Conservation (phyloP, 2,888 invertebrate species). For the Oegoconia quadripuncta region DNA sequence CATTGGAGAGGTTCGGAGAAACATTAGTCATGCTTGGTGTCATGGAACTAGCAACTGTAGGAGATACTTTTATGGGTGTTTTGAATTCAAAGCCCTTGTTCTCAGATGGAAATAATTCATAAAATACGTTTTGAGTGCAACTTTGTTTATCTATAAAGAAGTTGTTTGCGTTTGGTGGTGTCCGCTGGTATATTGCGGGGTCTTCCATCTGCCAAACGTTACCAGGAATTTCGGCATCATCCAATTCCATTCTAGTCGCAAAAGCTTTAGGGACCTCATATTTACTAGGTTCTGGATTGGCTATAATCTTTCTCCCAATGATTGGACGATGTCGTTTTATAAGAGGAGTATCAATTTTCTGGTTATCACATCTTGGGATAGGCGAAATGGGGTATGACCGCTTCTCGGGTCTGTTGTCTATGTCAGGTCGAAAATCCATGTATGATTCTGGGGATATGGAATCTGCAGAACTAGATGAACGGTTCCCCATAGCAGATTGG, state of each 20-base stretch:
- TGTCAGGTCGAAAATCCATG: neutral
- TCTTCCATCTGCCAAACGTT: slow-evolving; percentile 20
- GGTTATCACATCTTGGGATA: too few species aligned
- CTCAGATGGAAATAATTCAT: slow-evolving; percentile 54
- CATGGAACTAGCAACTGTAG: slow-evolving; percentile 10
- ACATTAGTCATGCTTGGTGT: neutral
- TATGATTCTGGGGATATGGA: slow-evolving; percentile 62
- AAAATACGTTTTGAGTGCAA: slow-evolving; percentile 22
- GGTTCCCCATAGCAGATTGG: slow-evolving; percentile 34
- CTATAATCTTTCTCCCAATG: slow-evolving; percentile 51
- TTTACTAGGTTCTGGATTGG: slow-evolving; percentile 18
- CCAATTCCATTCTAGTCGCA: slow-evolving; percentile 13
- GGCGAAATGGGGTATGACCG: too few species aligned
- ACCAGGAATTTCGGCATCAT: slow-evolving; percentile 7
- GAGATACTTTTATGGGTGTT: slow-evolving; percentile 30
- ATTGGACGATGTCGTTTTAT: slow-evolving; percentile 44
- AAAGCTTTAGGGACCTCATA: slow-evolving; percentile 15
- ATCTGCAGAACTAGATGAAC: slow-evolving; percentile 61
- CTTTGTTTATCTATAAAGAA: slow-evolving; percentile 18
- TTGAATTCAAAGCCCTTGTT: slow-evolving; percentile 35
- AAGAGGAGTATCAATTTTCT: slow-evolving; percentile 26
- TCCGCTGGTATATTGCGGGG: slow-evolving; percentile 17
- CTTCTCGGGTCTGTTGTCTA: neutral
- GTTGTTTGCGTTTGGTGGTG: slow-evolving; percentile 31
- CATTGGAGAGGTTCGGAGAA: slow-evolving; percentile 4